Percentiles rank a stretch among this genome's conserved stretches.
Conservation (phyloP, 2,888 invertebrate species). For the Ochropacha duplaris region DNA sequence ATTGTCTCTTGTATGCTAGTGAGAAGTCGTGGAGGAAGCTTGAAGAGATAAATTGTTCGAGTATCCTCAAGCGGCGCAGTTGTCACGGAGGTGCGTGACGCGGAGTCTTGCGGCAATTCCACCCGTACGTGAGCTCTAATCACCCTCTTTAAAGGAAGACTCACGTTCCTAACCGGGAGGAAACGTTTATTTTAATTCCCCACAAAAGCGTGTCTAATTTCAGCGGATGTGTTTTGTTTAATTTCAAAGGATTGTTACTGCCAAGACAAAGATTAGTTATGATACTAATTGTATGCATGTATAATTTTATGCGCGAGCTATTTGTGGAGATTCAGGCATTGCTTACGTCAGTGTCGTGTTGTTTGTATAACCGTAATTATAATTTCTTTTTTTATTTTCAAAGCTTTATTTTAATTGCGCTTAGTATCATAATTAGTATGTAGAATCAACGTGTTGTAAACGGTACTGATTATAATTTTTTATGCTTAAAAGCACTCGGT, state of each 20-base stretch:
- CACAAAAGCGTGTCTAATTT: conserved; percentile 74
- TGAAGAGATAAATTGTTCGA: conserved; percentile 33
- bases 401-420: background rate
- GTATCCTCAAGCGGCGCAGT: conserved; percentile 36
- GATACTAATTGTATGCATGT: conserved; percentile 3
- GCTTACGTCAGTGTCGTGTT: background rate
- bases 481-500: too few relatives aligned
- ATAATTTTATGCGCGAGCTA: background rate
- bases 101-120: conserved; percentile 57
- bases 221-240: conserved; percentile 65
- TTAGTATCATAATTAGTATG: background rate
- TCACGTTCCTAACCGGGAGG: conserved; percentile 58
- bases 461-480: too few relatives aligned
- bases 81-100: conserved; percentile 48
- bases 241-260: conserved; percentile 61
- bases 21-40: background rate
- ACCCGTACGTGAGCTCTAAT: conserved; percentile 66
- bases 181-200: conserved; percentile 74
- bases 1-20: background rate
- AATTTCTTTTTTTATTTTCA: background rate
- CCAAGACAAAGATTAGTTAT: conserved; percentile 36
- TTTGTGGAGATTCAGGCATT: background rate
- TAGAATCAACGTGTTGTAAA: too few relatives aligned
- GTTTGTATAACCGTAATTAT: background rate
- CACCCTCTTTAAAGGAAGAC: conserved; percentile 67